Conservation (phyloP, 2,888 invertebrate genomes). For the Megastigmus dorsalis region DNA sequence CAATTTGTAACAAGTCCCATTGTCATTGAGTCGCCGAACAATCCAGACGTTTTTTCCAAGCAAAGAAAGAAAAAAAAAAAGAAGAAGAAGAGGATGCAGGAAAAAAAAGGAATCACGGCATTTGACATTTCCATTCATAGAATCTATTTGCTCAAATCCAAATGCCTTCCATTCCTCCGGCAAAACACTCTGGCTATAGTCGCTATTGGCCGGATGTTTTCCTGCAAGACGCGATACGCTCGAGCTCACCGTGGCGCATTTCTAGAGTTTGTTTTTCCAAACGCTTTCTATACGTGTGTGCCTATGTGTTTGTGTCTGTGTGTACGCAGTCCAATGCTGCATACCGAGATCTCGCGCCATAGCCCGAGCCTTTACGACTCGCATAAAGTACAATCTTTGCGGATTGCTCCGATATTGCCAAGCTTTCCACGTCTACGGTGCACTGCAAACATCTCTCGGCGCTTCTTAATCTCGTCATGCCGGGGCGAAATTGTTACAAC, state of each 20-base stretch:
- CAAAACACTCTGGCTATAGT: too few relatives aligned
- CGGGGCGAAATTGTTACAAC: slow-evolving; percentile 9
- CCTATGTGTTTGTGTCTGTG: too few relatives aligned
- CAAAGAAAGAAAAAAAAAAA: too few relatives aligned
- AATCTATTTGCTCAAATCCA: too few relatives aligned
- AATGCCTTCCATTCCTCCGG: too few relatives aligned
- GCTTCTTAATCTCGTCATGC: slow-evolving; percentile 38
- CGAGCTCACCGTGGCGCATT: not conserved
- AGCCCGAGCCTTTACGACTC: slow-evolving; percentile 37
- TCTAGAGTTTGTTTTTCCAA: slow-evolving; percentile 27
- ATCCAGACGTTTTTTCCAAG: too few relatives aligned
- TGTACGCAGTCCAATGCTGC: too few relatives aligned
- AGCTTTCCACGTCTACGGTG: not conserved
- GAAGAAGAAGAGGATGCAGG: too few relatives aligned
- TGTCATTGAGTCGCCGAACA: too few relatives aligned
- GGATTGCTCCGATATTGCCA: slow-evolving; percentile 38
- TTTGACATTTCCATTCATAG: too few relatives aligned
- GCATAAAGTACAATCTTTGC: slow-evolving; percentile 47
- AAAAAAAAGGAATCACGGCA: too few relatives aligned
- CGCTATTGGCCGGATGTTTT: slow-evolving; percentile 17
- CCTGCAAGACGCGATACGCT: not conserved
- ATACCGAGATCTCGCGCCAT: slow-evolving; percentile 38
- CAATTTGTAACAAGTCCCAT: too few relatives aligned
- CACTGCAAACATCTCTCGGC: not conserved
- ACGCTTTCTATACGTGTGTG: not conserved